Evolutionary conservation across 1,140 invertebrate species (phyloP), one percentile per base, ranked within the genome.

Genomic region (Maconellicoccus hirsutus): DNA sequence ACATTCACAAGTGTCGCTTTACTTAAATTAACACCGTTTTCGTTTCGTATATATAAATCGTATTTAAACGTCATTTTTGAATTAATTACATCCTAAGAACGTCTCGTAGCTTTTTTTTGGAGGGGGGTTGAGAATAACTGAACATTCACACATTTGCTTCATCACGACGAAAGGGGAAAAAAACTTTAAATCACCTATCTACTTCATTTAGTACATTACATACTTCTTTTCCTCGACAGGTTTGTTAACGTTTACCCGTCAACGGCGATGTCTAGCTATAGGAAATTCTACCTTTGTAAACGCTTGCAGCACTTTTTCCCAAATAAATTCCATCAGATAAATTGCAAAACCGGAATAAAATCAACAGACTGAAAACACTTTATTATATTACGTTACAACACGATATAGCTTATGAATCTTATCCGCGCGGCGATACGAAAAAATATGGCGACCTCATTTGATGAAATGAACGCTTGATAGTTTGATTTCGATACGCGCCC

Each of bases 291-390:
- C 29, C 29, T 33, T 33, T 33, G 29, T 12, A 33, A 33, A n/a
- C 29, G 42, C 42, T 52, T 2, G 6, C 6, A 52, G 42, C 42
- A 19, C n/a, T 52, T 52, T 52, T 52, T 52, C 16, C 42, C 42
- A 19, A 52, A 52, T 52, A 52, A 52, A 52, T 52, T 52, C 42
- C 42, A 52, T 52, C 42, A 52, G 42, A 52, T 52, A 52, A 52
- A 52, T 52, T 52, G 42, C 42, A 19, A 52, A 52, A 52, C 42
- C 16, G 42, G 42, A 52, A 52, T 52, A 52, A 52, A 52, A 52
- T 52, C 42, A 52, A 52, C 42, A 52, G 42, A 52, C 42, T 52
- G 42, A 52, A 52, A 52, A 52, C 42, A 52, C 42, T 52, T 52
- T 52, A 52, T 52, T 52, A 52, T 52, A 52, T 52, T 52, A 52